Evolutionary conservation across 2,797 vertebrate genomes (phyloP), one percentile per base, ranked within the genome.

Genomic region (Avahi laniger): DNA sequence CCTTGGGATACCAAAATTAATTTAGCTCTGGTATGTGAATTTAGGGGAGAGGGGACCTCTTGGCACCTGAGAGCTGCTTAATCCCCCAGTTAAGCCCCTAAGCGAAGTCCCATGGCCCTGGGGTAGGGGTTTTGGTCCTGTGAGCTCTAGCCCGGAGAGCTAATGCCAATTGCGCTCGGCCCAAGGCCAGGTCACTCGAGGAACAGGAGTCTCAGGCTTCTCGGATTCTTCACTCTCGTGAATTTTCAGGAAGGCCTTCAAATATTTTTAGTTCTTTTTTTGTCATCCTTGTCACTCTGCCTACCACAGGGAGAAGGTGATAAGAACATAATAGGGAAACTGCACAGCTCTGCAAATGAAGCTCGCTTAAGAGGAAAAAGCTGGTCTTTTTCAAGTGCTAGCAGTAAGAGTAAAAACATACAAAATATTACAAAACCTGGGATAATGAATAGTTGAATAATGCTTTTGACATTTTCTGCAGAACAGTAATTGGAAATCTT

Each of bases 401-500:
- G 95, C 76, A 96, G 95, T 98, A 98, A 97, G 80, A 86, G 96
- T 95, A 93, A 96, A 96, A 97, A 97, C 84, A 95, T 96, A 94
- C 61, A 61, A 97, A 96, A 97, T 96, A 96, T 97, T 96, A 96
- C 93, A 96, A 97, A 98, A 96, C 97, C 95, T 83, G 91, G 91
- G 93, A 85, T 97, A 96, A 93, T 73, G 97, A 97, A 95, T 84
- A 92, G 97, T 93, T 96, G 94, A 98, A 95, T 96, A 96, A 98
- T 92, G 95, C 96, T 97, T 97, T 95, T 95, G 97, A 98, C 95
- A 95, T 98, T 97, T 97, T 94, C 97, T 97, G 93, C 95, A 91
- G 89, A 95, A 65, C 96, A 88, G 93, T 96, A 98, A 98, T 98
- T 96, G 96, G 96, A 97, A 97, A 97, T 97, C 97, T 97, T 97